These are phyloP conservation scores for Pachyuromys duprasi DNA, from an alignment of 2,797 vertebrate species.

Conservation along the genomic window DNA sequence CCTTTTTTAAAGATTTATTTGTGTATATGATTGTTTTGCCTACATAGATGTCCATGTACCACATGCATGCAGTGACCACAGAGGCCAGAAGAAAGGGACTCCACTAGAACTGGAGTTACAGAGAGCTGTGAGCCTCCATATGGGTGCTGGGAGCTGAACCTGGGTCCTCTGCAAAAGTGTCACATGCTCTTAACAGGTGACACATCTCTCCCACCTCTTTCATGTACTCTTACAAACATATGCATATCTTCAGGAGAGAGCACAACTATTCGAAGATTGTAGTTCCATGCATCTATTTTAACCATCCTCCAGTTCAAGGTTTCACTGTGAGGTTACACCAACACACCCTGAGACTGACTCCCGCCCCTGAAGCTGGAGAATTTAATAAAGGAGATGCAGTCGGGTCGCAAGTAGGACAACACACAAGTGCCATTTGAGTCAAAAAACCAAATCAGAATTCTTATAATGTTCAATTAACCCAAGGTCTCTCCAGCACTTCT, in stretches of 20 bases:
- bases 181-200: neutral
- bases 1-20: neutral
- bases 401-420: neutral
- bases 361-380: too few species aligned
- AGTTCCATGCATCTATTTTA: neutral
- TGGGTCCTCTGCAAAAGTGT: neutral
- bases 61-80: neutral
- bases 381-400: neutral
- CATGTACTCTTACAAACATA: neutral
- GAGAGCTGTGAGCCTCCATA: neutral
- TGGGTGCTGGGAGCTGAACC: neutral
- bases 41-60: neutral
- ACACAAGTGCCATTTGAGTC: neutral
- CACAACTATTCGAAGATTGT: neutral
- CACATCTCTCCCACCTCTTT: neutral
- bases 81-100: neutral
- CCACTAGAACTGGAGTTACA: neutral
- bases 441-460: conserved; percentile 46
- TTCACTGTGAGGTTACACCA: accelerated
- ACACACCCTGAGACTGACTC: neutral
- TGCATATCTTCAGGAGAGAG: neutral
- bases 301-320: too few species aligned
- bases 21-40: neutral
- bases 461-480: conserved; percentile 55
- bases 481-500: conserved; percentile 15